Evolutionary conservation across 2,888 invertebrate species (phyloP).

Genomic region (Blera fallax): DNA sequence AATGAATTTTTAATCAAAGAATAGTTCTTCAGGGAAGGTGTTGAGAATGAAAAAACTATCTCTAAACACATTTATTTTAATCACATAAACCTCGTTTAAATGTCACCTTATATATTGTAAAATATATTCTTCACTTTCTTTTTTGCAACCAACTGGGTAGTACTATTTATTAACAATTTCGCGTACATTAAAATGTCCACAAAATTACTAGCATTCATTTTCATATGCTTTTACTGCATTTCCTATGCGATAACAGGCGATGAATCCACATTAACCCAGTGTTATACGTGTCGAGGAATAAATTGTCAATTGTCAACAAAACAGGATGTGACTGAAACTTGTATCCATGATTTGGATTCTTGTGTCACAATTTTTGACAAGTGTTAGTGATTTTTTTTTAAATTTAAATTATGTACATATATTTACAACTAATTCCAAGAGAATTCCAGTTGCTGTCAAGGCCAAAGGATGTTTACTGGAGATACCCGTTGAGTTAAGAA

Average conservation of each 20-base stretch:
- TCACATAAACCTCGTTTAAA: no score
- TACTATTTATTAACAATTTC: no score
- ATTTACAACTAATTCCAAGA: neutral
- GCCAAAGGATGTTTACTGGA: constrained; percentile 77
- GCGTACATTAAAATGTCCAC: constrained; percentile 22
- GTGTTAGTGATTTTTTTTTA: constrained; percentile 76
- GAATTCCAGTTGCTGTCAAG: constrained; percentile 74
- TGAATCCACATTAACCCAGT: constrained; percentile 69
- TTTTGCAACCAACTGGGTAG: no score
- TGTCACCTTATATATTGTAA: no score
- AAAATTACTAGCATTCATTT: neutral
- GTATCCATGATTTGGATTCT: constrained; percentile 77
- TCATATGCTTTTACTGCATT: neutral
- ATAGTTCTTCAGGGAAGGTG: no score
- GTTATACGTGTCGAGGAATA: constrained; percentile 78
- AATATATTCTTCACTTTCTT: no score
- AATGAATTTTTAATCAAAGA: no score
- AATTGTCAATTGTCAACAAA: constrained; percentile 77
- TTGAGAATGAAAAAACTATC: no score
- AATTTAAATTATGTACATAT: neutral
- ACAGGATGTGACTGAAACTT: constrained; percentile 74
- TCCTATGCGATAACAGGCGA: constrained; percentile 5
- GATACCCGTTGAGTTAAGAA: constrained; percentile 74
- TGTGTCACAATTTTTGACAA: constrained; percentile 79
- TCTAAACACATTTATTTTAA: no score